Evolutionary conservation across 2,888 invertebrate genomes (phyloP), one percentile per base, ranked within the genome.

Genomic region (Cerceris ruficornis): DNA sequence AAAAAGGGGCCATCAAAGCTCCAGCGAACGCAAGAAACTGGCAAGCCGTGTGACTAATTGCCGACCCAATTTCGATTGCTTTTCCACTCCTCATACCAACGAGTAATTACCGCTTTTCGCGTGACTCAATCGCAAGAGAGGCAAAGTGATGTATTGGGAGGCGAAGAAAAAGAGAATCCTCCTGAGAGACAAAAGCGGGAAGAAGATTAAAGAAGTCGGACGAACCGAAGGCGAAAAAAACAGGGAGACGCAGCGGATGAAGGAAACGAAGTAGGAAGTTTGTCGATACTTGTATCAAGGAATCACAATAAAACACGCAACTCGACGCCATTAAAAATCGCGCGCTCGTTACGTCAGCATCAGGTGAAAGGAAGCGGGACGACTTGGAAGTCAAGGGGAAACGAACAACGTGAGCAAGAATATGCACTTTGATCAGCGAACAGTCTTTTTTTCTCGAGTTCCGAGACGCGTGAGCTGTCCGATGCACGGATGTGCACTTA

Each of bases 331-430:
- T 75, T 70, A 66, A 66, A 61, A 67, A 54, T 5, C n/a, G 41
- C 6, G 57, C 11, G 15, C 46, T 66, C 55, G 66, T 71, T 75
- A 62, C 71, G 66, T 71, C 58, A 67, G 62, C 60, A 50, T 66
- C 41, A 50, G 62, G 67, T 55, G 70, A 75, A 70, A 70, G 75
- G 66, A 61, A 70, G 55, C 42, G 46, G 41, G 65, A 69, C 60
- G 50, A 55, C 15, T 39, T 49, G 46, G 46, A 64, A 75, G 69
- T 69, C 69, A 75, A 69, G 55, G 65, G 60, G 54, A 69, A 59
- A 58, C 69, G 65, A 52, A n/a, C 50, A 11, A 50, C 42, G 7
- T 39, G 52, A 46, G 59, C 46, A 59, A 59, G 69, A 69, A 42
- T 65, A 69, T 43, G 58, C 46, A 61, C 17, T 57, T 73, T 28